These are phyloP conservation scores for Nematopogon swammerdamellus DNA, from an alignment of 2,888 invertebrate genomes.

Conservation along the genomic window DNA sequence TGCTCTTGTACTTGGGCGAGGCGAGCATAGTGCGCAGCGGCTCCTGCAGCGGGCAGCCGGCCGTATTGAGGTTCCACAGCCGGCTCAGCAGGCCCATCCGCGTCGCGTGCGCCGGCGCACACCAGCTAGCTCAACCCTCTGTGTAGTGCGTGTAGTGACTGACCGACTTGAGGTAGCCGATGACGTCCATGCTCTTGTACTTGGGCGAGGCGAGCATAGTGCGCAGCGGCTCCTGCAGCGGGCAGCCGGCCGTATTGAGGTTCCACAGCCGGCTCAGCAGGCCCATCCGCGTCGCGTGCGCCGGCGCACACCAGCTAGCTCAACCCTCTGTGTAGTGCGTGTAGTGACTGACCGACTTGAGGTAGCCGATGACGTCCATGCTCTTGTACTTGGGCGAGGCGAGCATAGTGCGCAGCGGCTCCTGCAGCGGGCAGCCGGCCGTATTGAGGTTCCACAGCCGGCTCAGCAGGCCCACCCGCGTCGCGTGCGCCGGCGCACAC, in stretches of 20 bases:
- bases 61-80: constrained; percentile 93
- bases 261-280: constrained; percentile 92
- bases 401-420: constrained; percentile 88
- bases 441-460: constrained; percentile 97
- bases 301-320: too few relatives aligned
- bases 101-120: constrained; percentile 87
- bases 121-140: too few relatives aligned
- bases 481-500: constrained; percentile 88
- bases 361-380: constrained; percentile 89
- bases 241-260: constrained; percentile 87
- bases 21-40: constrained; percentile 89
- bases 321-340: too few relatives aligned
- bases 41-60: constrained; percentile 84
- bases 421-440: constrained; percentile 81
- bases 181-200: constrained; percentile 92
- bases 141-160: too few relatives aligned
- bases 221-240: constrained; percentile 81
- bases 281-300: constrained; percentile 95
- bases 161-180: constrained; percentile 90
- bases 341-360: too few relatives aligned
- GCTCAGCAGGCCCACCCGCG: constrained; percentile 90
- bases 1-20: constrained; percentile 90
- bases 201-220: constrained; percentile 91
- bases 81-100: constrained; percentile 92
- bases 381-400: constrained; percentile 92